phyloP scores from a whole-genome alignment of 1,140 invertebrate genomes.

The Pentalonia nigronervosa region DNA sequence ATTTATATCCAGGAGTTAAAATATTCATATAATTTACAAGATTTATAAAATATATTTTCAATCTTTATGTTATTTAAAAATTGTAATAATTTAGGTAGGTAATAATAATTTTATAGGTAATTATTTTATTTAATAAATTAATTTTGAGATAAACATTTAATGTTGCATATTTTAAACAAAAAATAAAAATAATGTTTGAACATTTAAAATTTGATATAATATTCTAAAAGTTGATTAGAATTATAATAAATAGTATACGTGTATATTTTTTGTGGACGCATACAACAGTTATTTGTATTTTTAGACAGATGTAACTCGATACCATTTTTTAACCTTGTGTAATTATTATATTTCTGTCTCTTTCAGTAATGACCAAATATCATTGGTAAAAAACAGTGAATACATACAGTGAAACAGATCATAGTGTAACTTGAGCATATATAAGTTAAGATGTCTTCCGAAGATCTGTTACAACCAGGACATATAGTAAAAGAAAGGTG shows the following conservation, averaged over 20 bases:
- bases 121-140: background rate
- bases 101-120: background rate
- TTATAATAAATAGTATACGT: background rate
- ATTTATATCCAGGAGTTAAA: too few species aligned
- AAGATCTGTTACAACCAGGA: slow-evolving; percentile 93
- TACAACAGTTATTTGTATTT: background rate
- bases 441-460: slow-evolving; percentile 76
- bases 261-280: background rate
- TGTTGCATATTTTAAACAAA: background rate
- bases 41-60: background rate
- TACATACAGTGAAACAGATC: background rate
- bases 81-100: background rate
- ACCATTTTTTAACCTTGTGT: slow-evolving; percentile 11
- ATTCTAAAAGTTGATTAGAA: background rate
- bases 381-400: background rate
- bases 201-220: background rate
- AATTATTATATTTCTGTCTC: slow-evolving; percentile 27
- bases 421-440: background rate
- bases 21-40: background rate
- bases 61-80: background rate
- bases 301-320: slow-evolving; percentile 1
- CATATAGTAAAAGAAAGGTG: slow-evolving; percentile 97
- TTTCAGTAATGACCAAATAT: slow-evolving; percentile 33
- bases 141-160: background rate
- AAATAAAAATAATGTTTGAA: background rate